These are phyloP conservation scores for Masticophis lateralis DNA, from an alignment of 2,797 vertebrate species.

Conservation along the genomic window DNA sequence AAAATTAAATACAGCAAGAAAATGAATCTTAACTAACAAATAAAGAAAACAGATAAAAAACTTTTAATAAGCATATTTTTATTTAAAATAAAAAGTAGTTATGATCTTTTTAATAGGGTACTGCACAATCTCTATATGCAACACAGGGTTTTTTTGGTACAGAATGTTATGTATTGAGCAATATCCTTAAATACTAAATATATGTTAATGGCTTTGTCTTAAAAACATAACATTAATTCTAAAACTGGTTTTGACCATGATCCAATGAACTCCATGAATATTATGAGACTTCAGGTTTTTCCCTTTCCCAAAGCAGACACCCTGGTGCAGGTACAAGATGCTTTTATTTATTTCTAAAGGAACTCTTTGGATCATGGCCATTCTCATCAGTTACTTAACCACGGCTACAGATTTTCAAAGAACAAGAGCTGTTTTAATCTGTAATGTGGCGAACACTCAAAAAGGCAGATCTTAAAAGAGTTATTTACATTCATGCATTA, in stretches of 20 bases:
- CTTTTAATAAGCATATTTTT: slow-evolving; percentile 85
- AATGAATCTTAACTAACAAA: slow-evolving; percentile 10
- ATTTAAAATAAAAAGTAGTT: slow-evolving; percentile 96
- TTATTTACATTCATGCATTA: slow-evolving; percentile 93
- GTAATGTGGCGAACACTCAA: slow-evolving; percentile 79
- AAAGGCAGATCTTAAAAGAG: slow-evolving; percentile 81
- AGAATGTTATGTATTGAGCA: slow-evolving; percentile 79
- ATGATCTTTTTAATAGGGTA: slow-evolving; percentile 78
- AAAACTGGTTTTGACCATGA: slow-evolving; percentile 46
- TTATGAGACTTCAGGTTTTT: background rate
- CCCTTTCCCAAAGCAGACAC: background rate
- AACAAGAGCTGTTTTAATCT: slow-evolving; percentile 72
- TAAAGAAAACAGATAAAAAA: slow-evolving; percentile 23
- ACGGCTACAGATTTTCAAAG: slow-evolving; percentile 74
- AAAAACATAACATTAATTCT: slow-evolving; percentile 78
- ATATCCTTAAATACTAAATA: slow-evolving; percentile 82
- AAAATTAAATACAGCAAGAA: background rate
- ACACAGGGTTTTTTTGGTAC: slow-evolving; percentile 75
- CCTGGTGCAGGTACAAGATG: background rate
- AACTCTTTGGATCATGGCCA: slow-evolving; percentile 21
- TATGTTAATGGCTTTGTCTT: slow-evolving; percentile 84
- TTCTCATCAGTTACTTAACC: slow-evolving; percentile 64
- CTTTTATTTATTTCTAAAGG: background rate
- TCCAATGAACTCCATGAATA: slow-evolving; percentile 3
- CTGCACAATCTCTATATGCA: slow-evolving; percentile 75